Evolutionary conservation across 1,140 invertebrate species (phyloP).

Genomic region (Bombus waltoni): DNA sequence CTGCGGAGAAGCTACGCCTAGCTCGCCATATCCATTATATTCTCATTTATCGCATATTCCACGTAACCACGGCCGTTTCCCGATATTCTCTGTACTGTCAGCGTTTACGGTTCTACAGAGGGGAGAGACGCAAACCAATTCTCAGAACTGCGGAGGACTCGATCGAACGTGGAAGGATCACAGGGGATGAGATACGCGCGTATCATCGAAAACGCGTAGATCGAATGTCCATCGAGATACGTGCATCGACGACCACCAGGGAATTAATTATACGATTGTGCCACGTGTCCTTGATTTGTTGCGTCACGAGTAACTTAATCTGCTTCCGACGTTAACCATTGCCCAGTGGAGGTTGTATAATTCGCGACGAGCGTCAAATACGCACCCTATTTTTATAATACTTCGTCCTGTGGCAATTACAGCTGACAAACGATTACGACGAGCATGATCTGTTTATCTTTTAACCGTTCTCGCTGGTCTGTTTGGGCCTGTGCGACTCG

Average conservation of each 20-base stretch:
- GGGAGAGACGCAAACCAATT: neutral
- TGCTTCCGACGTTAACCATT: neutral
- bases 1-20: neutral
- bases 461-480: too few relatives aligned
- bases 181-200: neutral
- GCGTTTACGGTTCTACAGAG: neutral
- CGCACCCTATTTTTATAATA: neutral
- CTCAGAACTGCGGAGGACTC: neutral
- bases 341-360: neutral
- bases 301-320: neutral
- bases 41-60: conserved; percentile 6
- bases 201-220: neutral
- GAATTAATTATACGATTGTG: neutral
- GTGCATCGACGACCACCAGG: too few relatives aligned
- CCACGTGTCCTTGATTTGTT: neutral
- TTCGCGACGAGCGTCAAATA: neutral
- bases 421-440: neutral
- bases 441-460: too few relatives aligned
- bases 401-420: neutral
- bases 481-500: too few relatives aligned
- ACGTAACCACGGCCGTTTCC: too few relatives aligned
- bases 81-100: neutral
- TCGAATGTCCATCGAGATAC: neutral
- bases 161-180: neutral
- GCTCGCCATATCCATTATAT: conserved; percentile 11